Evolutionary conservation across 2,888 invertebrate genomes (phyloP), one percentile per base, ranked within the genome.

Genomic region (Protonemura montana): DNA sequence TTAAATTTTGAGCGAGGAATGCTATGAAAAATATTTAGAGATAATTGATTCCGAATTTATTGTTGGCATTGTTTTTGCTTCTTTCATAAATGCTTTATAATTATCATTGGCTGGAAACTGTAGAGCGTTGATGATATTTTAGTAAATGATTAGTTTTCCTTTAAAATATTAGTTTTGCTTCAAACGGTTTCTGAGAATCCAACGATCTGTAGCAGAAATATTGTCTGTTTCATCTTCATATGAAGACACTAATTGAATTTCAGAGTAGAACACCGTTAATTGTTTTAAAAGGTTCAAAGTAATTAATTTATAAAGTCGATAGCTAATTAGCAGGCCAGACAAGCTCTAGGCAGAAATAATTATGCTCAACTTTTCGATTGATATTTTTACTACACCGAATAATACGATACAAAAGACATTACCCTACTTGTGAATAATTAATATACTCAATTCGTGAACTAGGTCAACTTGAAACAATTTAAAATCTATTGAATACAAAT

Each of bases 301-400:
- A 59, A 59, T 59, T 59, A 59, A 87, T 87, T 87, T 85, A 85
- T 59, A 87, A 86, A 87, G 87, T 87, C 87, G 87, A 87, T 87
- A 87, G 27, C 82, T 87, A 85, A 87, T 87, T 87, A 87, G 76
- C 83, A 59, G 59, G 77, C 82, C 85, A 80, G 85, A 81, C 80
- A 82, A 30, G 59, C 59, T 76, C 85, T 76, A 85, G 85, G 21
- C 30, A 82, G 82, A 82, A 21, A 82, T 82, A 82, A 82, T 82
- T 25, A 82, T 41, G 82, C 13, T 78, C 27, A 28, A 82, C 82
- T 82, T 41, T 13, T 82, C 82, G 26, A n/a, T 82, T 82, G 26
- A 82, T 82, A 29, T 82, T 82, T 82, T 82, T 41, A 41, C 26
- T 13, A 7, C 25, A 42, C 41, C 26, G 26, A 7, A 3, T 28